These are phyloP conservation scores for Otis tarda DNA, from an alignment of 2,113 vertebrate genomes.

Conservation along the genomic window DNA sequence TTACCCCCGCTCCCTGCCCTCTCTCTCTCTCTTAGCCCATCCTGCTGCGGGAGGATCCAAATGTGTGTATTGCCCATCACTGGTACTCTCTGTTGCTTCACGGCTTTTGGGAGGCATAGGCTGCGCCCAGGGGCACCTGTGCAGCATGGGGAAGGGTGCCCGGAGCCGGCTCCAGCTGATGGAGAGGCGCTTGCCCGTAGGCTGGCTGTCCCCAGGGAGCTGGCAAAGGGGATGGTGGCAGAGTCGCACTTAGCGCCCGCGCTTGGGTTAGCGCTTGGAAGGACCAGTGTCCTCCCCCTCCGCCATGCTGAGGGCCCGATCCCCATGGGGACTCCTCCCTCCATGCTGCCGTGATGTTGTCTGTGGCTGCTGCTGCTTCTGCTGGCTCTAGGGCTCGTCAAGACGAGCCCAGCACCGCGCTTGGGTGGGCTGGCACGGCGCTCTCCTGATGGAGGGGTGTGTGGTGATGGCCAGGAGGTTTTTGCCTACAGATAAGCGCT, in stretches of 20 bases:
- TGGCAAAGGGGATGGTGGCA: neutral
- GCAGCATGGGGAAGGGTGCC: constrained; percentile 47
- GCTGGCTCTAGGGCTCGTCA: neutral
- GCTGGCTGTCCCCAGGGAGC: neutral
- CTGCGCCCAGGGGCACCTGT: constrained; percentile 12
- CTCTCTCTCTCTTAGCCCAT: constrained; percentile 74
- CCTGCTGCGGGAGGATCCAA: constrained; percentile 81
- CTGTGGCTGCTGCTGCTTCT: neutral
- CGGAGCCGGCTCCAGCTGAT: neutral
- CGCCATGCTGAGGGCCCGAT: neutral
- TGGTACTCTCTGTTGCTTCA: constrained; percentile 66
- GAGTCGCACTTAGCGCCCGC: accelerated
- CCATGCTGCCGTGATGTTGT: constrained; percentile 15
- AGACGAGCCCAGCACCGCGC: neutral
- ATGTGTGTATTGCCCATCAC: constrained; percentile 81
- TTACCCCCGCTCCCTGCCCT: constrained; percentile 40
- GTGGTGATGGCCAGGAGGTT: neutral
- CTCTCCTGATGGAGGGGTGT: neutral
- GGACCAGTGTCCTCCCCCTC: neutral
- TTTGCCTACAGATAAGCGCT: neutral
- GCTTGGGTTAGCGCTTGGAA: neutral
- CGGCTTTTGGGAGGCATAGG: constrained; percentile 52
- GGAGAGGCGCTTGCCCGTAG: neutral
- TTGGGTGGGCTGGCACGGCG: neutral
- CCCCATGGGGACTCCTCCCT: neutral